phyloP scores from a whole-genome alignment of 2,797 vertebrate genomes.

The Coccyzus lansbergi region DNA sequence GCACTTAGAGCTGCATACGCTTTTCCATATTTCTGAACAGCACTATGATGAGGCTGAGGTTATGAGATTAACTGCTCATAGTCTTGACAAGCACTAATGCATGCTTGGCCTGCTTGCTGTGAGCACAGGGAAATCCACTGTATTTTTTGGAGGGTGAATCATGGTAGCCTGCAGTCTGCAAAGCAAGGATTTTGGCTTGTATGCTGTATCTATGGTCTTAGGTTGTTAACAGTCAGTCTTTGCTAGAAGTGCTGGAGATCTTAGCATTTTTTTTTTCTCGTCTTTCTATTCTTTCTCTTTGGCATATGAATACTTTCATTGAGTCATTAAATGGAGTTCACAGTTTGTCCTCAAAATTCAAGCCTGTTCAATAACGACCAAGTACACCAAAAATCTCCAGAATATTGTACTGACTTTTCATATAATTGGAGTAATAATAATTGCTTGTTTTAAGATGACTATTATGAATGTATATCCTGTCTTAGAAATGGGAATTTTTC shows the following conservation, averaged over 20 bases:
- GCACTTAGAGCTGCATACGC: not conserved
- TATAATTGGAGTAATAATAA: not conserved
- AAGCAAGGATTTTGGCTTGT: not conserved
- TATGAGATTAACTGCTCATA: not conserved
- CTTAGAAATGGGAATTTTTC: not conserved
- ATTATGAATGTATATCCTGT: not conserved
- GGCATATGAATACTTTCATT: not conserved
- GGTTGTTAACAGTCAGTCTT: not conserved
- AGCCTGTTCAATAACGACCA: not conserved
- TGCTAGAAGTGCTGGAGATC: not conserved
- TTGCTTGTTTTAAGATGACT: not conserved
- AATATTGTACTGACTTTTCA: not conserved
- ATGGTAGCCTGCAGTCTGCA: not conserved
- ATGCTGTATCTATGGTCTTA: not conserved
- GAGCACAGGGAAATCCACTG: not conserved
- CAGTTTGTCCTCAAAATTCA: not conserved
- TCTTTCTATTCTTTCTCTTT: not conserved
- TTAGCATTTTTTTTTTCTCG: not conserved
- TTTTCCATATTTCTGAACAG: not conserved
- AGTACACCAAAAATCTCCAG: not conserved
- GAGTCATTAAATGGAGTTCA: not conserved
- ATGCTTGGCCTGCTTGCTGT: fast-evolving
- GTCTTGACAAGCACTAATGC: not conserved
- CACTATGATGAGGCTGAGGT: not conserved
- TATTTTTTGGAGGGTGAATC: not conserved